Conservation (phyloP, 2,113 vertebrate genomes). For the Baryphthengus martii region DNA sequence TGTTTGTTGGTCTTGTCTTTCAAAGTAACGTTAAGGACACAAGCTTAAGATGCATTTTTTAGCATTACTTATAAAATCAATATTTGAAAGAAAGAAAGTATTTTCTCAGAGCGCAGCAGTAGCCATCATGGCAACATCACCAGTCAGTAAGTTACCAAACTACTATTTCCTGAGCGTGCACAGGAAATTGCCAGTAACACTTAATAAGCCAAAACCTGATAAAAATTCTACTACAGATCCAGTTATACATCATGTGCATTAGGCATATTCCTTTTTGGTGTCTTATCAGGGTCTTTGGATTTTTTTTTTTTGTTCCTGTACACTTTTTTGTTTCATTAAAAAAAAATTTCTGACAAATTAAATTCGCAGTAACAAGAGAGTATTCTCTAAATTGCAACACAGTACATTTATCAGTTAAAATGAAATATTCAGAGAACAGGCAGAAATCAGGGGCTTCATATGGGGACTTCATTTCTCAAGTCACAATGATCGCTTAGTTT, state of each 20-base stretch:
- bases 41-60: neutral
- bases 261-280: constrained; percentile 65
- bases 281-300: constrained; percentile 74
- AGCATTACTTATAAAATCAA: constrained; percentile 19
- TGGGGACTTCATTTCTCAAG: neutral
- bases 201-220: constrained; percentile 5
- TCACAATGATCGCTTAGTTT: constrained; percentile 10
- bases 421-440: constrained; percentile 36
- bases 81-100: constrained; percentile 36
- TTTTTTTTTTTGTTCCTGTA: constrained; percentile 52
- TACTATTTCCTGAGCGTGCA: neutral
- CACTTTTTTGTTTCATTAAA: constrained; percentile 12
- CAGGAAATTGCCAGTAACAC: constrained; percentile 2
- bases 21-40: neutral
- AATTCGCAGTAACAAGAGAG: neutral
- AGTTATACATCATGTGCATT: constrained; percentile 40
- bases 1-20: constrained; percentile 31
- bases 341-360: constrained; percentile 3
- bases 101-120: constrained; percentile 17
- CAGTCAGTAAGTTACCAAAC: neutral
- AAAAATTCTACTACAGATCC: constrained; percentile 19
- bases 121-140: neutral
- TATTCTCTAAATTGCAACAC: constrained; percentile 5
- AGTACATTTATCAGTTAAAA: constrained; percentile 3
- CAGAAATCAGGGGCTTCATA: constrained; percentile 35